Conservation (phyloP, 2,888 invertebrate genomes). For the Eudemis profundana region DNA sequence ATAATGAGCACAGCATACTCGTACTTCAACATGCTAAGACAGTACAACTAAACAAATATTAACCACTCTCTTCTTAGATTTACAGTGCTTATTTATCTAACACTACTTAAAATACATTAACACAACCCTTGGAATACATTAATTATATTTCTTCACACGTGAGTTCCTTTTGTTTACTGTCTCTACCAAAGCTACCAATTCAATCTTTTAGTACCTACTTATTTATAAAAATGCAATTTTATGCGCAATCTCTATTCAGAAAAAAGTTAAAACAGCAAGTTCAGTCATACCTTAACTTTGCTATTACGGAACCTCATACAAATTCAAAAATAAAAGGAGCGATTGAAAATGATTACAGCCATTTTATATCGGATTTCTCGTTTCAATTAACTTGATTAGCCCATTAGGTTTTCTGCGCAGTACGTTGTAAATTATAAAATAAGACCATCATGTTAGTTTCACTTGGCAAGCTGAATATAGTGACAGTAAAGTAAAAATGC, state of each 20-base stretch:
- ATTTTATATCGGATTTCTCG: neutral
- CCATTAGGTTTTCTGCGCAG: neutral
- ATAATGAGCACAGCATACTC: slow-evolving; percentile 67
- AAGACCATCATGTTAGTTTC: slow-evolving; percentile 14
- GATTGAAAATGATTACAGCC: neutral
- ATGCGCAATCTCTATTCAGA: no score
- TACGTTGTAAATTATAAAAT: slow-evolving; percentile 14
- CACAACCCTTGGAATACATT: no score
- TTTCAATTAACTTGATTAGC: slow-evolving; percentile 11
- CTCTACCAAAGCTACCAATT: no score
- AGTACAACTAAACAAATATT: slow-evolving; percentile 54
- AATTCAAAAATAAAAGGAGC: neutral
- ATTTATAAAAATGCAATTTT: no score
- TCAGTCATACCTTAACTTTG: neutral
- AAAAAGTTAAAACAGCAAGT: no score
- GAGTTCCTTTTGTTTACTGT: no score
- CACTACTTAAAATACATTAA: no score
- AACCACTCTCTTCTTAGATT: no score
- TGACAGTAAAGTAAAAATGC: slow-evolving; percentile 47
- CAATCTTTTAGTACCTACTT: no score
- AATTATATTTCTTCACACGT: no score
- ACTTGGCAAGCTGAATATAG: neutral
- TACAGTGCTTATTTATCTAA: no score
- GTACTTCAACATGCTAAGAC: slow-evolving; percentile 72
- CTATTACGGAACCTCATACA: slow-evolving; percentile 3